Evolutionary conservation across 2,113 vertebrate species (phyloP).

Genomic region (Nothobranchius kuhntae): DNA sequence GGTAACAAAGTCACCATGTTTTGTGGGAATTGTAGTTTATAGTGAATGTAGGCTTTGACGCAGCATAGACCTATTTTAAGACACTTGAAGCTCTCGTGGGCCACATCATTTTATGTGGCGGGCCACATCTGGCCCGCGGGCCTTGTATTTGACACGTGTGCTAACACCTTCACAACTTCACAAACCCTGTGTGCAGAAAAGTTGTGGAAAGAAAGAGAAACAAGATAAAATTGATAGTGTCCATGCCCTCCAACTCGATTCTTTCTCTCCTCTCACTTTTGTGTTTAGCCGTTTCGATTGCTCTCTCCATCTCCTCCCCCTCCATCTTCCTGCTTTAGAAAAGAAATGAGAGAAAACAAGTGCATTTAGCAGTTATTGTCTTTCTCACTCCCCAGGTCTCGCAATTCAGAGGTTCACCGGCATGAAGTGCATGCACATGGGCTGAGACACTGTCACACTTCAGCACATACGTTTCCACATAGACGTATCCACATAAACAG

Average conservation of each 20-base stretch:
- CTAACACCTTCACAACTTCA: conserved; percentile 10
- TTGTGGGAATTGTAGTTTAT: too few species aligned
- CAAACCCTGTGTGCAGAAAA: conserved; percentile 2
- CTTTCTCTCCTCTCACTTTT: conserved; percentile 32
- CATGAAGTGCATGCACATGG: conserved; percentile 23
- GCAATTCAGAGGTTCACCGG: conserved; percentile 44
- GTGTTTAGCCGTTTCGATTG: conserved; percentile 46
- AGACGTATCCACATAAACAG: conserved; percentile 22
- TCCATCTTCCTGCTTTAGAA: conserved; percentile 51
- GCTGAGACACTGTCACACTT: conserved; percentile 40
- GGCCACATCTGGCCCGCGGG: too few species aligned
- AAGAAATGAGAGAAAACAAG: conserved; percentile 67
- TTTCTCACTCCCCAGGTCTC: conserved; percentile 44
- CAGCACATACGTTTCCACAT: conserved; percentile 41
- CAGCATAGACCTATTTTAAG: too few species aligned
- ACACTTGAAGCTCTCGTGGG: too few species aligned
- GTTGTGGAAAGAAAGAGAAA: conserved; percentile 46
- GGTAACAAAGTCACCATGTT: too few species aligned
- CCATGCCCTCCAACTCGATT: conserved; percentile 28
- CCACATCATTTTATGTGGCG: too few species aligned
- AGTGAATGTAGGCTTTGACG: too few species aligned
- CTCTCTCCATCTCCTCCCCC: conserved; percentile 51
- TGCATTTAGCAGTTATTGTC: conserved; percentile 63
- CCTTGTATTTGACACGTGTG: background rate
- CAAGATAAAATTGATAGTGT: conserved; percentile 56